Evolutionary conservation across 2,888 invertebrate species (phyloP).

Genomic region (Drosophila paracracens): DNA sequence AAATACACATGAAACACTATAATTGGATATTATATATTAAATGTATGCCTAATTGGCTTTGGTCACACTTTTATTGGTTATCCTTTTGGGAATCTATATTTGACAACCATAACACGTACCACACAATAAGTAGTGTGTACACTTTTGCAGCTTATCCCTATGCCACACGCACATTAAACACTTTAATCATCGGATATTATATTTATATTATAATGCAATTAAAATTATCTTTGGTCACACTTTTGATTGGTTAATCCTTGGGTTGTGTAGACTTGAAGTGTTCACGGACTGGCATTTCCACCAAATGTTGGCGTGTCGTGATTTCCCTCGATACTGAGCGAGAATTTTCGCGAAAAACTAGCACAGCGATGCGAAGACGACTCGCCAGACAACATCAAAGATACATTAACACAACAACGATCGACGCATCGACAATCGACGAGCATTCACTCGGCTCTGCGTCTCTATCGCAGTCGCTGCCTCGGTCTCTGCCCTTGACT

Average conservation of each 20-base stretch:
- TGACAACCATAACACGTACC: neutral
- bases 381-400: slow-evolving; percentile 68
- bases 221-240: slow-evolving; percentile 45
- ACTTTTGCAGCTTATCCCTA: neutral
- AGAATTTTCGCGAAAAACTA: slow-evolving; percentile 60
- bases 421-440: slow-evolving; percentile 61
- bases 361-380: slow-evolving; percentile 26
- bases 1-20: slow-evolving; percentile 29
- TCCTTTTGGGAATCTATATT: slow-evolving; percentile 51
- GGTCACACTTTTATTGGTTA: slow-evolving; percentile 56
- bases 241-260: slow-evolving; percentile 61
- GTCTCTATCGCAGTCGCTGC: neutral
- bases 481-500: slow-evolving; percentile 63
- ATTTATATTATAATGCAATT: neutral
- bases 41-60: slow-evolving; percentile 21
- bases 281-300: slow-evolving; percentile 63
- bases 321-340: slow-evolving; percentile 78
- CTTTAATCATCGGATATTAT: neutral
- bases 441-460: slow-evolving; percentile 52
- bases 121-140: neutral
- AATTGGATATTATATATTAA: slow-evolving; percentile 1
- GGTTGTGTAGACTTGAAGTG: slow-evolving; percentile 41
- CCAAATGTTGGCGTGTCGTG: slow-evolving; percentile 74
- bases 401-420: slow-evolving; percentile 66
- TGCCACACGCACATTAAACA: neutral